phyloP scores from a whole-genome alignment of 2,113 vertebrate species.

The Xenopus tropicalis region UCB_Xtro_10.0 CM004451.2:64825501-64826000 shows the following conservation, averaged over 20 bases:
- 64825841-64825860: too few species aligned
- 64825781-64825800: too few species aligned
- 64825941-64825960: too few species aligned
- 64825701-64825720: not conserved
- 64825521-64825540: slow-evolving; percentile 99
- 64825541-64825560: slow-evolving; percentile 99
- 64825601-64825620: slow-evolving; percentile 96
- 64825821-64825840: too few species aligned
- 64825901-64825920: too few species aligned
- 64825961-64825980: too few species aligned
- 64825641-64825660: slow-evolving; percentile 71
- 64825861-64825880: too few species aligned
- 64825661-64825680: slow-evolving; percentile 69
- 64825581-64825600: slow-evolving; percentile 99
- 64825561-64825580: slow-evolving; percentile 99
- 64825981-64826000: too few species aligned
- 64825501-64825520: slow-evolving; percentile 95
- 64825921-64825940: too few species aligned
- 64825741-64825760: slow-evolving; percentile 7
- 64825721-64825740: slow-evolving; percentile 13
- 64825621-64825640: slow-evolving; percentile 82
- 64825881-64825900: too few species aligned
- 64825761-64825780: not conserved
- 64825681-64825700: slow-evolving; percentile 60
- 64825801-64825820: too few species aligned